Conservation (phyloP, 2,888 invertebrate species). For the Nipponacmea schrenckii region DNA sequence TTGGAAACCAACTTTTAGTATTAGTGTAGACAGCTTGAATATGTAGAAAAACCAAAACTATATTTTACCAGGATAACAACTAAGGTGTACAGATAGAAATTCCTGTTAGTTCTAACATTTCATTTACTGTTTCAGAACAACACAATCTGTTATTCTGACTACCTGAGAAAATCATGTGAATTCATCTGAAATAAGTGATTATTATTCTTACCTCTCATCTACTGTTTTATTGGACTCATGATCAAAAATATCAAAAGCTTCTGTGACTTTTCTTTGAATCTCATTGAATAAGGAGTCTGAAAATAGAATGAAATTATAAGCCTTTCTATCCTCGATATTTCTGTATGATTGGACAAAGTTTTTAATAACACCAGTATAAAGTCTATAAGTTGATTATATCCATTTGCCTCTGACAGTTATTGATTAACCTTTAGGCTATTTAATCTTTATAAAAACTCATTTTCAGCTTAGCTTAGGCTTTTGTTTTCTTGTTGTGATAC, state of each 20-base stretch:
- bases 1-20: too few species aligned
- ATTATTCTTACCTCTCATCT: conserved; percentile 74
- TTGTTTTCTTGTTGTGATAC: too few species aligned
- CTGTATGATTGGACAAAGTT: not conserved
- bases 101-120: too few species aligned
- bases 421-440: not conserved
- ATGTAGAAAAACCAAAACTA: too few species aligned
- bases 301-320: conserved; percentile 14
- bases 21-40: too few species aligned
- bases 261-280: conserved; percentile 76
- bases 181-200: not conserved
- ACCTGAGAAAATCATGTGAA: too few species aligned
- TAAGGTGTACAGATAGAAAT: too few species aligned
- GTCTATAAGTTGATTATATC: not conserved
- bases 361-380: not conserved
- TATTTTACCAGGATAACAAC: too few species aligned
- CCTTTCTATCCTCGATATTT: not conserved
- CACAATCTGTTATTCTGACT: too few species aligned
- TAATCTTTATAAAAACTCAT: too few species aligned
- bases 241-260: conserved; percentile 91
- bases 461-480: too few species aligned
- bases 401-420: not conserved
- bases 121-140: too few species aligned
- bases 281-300: conserved; percentile 63
- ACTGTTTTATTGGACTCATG: conserved; percentile 87